Percentiles rank a stretch among this genome's conserved stretches.
These are phyloP conservation scores for Latrodectus geometricus DNA, from an alignment of 1,140 invertebrate genomes.

Conservation along the genomic window DNA sequence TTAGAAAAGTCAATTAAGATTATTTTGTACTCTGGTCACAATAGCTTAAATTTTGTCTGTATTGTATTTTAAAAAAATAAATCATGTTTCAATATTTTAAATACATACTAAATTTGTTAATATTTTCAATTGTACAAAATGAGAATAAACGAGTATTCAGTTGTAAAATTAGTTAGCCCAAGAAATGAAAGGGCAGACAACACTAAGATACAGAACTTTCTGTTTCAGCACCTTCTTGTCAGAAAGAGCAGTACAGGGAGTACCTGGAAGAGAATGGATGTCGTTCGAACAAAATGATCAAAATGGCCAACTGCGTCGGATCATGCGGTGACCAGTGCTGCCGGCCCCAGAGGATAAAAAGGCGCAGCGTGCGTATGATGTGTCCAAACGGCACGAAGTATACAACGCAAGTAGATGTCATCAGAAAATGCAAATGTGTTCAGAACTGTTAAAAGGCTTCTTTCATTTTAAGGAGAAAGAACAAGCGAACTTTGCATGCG, in stretches of 20 bases:
- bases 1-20: too few relatives aligned
- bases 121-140: too few relatives aligned
- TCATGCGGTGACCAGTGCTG: slow-evolving; percentile 83
- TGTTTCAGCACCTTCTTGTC: slow-evolving; percentile 80
- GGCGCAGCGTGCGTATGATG: slow-evolving; percentile 91
- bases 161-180: too few relatives aligned
- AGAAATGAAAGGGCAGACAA: slow-evolving; percentile 11
- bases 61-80: too few relatives aligned
- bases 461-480: background rate
- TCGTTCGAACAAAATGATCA: slow-evolving; percentile 86
- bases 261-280: slow-evolving; percentile 91
- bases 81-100: too few relatives aligned
- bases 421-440: slow-evolving; percentile 83
- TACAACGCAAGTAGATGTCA: slow-evolving; percentile 95
- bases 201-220: slow-evolving; percentile 55
- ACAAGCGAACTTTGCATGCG: background rate
- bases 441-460: slow-evolving; percentile 65
- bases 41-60: too few relatives aligned
- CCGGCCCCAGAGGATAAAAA: slow-evolving; percentile 87
- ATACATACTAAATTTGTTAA: too few relatives aligned
- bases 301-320: slow-evolving; percentile 86
- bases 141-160: too few relatives aligned
- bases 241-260: slow-evolving; percentile 89
- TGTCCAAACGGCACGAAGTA: slow-evolving; percentile 92
- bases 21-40: too few relatives aligned